A percentile compares a stretch with the other conserved stretches of the same genome.
phyloP scores from a whole-genome alignment of 1,140 invertebrate genomes.

The Lysiphlebus fabarum region DNA sequence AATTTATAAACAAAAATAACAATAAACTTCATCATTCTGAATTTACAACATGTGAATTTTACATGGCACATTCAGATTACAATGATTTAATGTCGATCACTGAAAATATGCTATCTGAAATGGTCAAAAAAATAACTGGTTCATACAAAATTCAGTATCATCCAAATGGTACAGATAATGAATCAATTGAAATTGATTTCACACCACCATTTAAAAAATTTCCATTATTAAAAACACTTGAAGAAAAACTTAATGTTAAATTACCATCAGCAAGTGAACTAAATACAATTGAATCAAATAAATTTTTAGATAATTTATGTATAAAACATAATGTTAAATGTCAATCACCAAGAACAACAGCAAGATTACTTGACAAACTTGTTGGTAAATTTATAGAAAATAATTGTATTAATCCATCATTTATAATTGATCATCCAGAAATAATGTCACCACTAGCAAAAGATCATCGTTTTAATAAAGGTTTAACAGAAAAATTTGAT shows the following conservation, averaged over 20 bases:
- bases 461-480: conserved; percentile 85
- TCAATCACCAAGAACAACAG: conserved; percentile 83
- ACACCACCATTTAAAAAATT: conserved; percentile 94
- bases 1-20: conserved; percentile 98
- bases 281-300: conserved; percentile 63
- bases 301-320: conserved; percentile 81
- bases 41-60: conserved; percentile 99
- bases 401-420: conserved; percentile 94
- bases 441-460: conserved; percentile 99
- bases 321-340: conserved; percentile 88
- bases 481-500: conserved; percentile 95
- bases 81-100: conserved; percentile 92
- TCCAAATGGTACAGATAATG: conserved; percentile 83
- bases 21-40: conserved; percentile 99
- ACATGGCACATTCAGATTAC: conserved; percentile 99
- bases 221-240: conserved; percentile 88
- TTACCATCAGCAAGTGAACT: conserved; percentile 75
- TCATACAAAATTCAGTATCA: conserved; percentile 86
- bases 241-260: conserved; percentile 78
- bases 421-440: conserved; percentile 96
- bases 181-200: conserved; percentile 88
- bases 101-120: conserved; percentile 86
- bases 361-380: conserved; percentile 91
- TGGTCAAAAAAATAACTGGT: conserved; percentile 71
- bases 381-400: conserved; percentile 98